These are phyloP conservation scores for Drosophila obscura DNA, from an alignment of 1,140 invertebrate genomes.

Conservation along the genomic window DNA sequence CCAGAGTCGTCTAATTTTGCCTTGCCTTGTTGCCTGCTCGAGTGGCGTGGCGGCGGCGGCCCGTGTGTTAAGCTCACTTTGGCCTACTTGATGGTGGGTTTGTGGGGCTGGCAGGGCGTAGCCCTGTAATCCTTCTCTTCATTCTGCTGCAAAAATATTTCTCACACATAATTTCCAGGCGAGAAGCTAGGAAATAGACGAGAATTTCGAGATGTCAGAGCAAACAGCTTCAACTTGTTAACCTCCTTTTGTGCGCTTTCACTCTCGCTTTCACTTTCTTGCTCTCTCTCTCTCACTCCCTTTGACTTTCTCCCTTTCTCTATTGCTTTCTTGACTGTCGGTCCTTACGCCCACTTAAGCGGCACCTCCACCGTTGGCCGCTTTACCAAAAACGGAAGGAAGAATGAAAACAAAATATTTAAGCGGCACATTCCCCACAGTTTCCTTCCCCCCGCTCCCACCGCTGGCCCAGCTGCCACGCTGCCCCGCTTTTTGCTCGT, in stretches of 20 bases:
- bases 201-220: conserved; percentile 36
- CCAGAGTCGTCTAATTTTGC: conserved; percentile 50
- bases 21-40: conserved; percentile 37
- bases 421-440: conserved; percentile 52
- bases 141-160: conserved; percentile 51
- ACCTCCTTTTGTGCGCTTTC: conserved; percentile 61
- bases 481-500: conserved; percentile 3
- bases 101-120: not conserved
- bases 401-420: conserved; percentile 74
- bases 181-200: conserved; percentile 8
- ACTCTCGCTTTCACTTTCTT: not conserved
- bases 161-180: conserved; percentile 52
- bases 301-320: conserved; percentile 19
- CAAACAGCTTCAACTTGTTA: conserved; percentile 74
- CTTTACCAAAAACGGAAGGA: conserved; percentile 47
- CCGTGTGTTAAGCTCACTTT: conserved; percentile 56
- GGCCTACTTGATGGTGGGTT: conserved; percentile 62
- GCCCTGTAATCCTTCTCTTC: conserved; percentile 8
- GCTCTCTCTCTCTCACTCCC: not conserved
- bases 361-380: conserved; percentile 49
- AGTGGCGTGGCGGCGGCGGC: conserved; percentile 30
- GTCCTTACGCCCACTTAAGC: conserved; percentile 50
- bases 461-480: not conserved
- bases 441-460: conserved; percentile 11
- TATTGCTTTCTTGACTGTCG: conserved; percentile 65